Conservation (phyloP, 2,888 invertebrate species). For the Eupelmus urozonus region DNA sequence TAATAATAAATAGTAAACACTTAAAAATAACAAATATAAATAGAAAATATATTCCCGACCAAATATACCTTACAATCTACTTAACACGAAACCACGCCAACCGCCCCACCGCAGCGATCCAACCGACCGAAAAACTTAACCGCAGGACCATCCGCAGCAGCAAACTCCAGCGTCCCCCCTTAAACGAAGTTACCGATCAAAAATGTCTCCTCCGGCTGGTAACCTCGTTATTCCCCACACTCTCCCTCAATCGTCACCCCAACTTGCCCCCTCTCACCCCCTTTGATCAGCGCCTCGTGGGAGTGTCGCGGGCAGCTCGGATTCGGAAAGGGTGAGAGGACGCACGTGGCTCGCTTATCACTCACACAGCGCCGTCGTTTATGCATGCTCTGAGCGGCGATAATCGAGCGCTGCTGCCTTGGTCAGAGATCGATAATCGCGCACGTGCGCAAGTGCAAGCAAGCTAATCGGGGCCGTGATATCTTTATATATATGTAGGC, state of each 20-base stretch:
- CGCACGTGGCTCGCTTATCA: conserved; percentile 16
- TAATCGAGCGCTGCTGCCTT: conserved; percentile 13
- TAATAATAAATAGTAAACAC: no score
- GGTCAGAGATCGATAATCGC: conserved; percentile 7
- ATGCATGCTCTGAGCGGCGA: conserved; percentile 13
- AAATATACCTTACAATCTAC: no score
- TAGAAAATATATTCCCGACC: no score
- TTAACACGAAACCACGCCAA: no score
- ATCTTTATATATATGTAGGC: no score
- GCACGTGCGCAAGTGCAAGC: background rate
- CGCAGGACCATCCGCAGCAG: no score
- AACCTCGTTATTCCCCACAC: background rate
- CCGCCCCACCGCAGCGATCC: no score
- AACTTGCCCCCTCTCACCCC: background rate
- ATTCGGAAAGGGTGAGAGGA: background rate
- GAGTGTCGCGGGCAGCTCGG: conserved; percentile 31
- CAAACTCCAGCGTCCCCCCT: no score
- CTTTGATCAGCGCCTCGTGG: conserved; percentile 33
- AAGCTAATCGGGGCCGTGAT: background rate
- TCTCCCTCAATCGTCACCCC: background rate
- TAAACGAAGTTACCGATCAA: conserved; percentile 31
- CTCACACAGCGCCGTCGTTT: background rate
- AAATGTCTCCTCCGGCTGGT: background rate
- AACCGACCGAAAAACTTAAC: no score
- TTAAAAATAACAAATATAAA: no score